These are phyloP conservation scores for Phragmatobia fuliginosa DNA, from an alignment of 2,888 invertebrate species.

Conservation along the genomic window DNA sequence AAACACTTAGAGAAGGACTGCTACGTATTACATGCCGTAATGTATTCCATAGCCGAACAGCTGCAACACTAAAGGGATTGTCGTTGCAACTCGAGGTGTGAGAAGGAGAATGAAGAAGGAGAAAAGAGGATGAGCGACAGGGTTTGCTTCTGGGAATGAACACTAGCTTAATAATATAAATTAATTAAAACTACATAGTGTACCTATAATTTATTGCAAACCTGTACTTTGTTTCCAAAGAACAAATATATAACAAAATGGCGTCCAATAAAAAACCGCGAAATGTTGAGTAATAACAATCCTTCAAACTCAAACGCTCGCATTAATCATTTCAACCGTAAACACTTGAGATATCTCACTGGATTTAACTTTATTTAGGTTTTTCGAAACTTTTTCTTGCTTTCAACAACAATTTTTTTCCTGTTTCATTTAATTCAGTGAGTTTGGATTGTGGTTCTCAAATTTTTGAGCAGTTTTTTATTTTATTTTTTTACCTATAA, in stretches of 20 bases:
- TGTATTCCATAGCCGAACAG: neutral
- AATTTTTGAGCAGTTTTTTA: neutral
- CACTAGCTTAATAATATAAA: too few relatives aligned
- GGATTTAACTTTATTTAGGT: slow-evolving; percentile 23
- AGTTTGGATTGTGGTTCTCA: slow-evolving; percentile 25
- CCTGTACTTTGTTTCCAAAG: too few relatives aligned
- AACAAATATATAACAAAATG: slow-evolving; percentile 2
- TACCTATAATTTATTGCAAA: too few relatives aligned
- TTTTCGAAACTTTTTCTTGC: slow-evolving; percentile 9
- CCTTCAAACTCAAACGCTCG: neutral
- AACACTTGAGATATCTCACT: slow-evolving; percentile 26
- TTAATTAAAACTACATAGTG: too few relatives aligned
- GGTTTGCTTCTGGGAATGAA: neutral
- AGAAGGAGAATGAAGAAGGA: neutral
- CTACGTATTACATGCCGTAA: neutral
- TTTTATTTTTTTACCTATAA: too few relatives aligned
- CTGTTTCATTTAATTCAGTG: slow-evolving; percentile 37
- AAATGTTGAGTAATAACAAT: slow-evolving; percentile 2
- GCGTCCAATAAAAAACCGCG: neutral
- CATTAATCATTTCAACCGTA: slow-evolving; percentile 29
- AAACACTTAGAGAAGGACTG: neutral
- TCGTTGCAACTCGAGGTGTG: neutral
- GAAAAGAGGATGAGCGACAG: neutral
- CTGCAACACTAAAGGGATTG: neutral
- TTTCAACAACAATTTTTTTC: slow-evolving; percentile 19